phyloP scores from a whole-genome alignment of 2,113 vertebrate genomes.

The Grus americana region DNA sequence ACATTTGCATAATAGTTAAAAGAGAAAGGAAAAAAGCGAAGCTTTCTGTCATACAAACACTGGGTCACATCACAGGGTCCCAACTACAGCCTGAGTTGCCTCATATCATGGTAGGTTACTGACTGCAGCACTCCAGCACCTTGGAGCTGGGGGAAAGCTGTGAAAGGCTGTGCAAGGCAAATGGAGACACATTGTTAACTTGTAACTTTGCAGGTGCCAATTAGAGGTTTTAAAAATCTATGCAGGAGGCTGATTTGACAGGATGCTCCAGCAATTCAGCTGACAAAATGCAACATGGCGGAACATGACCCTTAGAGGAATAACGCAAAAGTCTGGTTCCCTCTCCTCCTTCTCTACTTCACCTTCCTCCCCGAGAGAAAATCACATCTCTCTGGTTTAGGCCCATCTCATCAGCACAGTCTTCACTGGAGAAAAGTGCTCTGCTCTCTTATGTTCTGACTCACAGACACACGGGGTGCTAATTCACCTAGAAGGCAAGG shows the following conservation, averaged over 20 bases:
- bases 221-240: slow-evolving; percentile 45
- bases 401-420: neutral
- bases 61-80: neutral
- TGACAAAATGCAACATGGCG: neutral
- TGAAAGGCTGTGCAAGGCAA: neutral
- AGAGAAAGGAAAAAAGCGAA: neutral
- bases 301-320: neutral
- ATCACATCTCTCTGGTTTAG: neutral
- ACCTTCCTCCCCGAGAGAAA: neutral
- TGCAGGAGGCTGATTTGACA: slow-evolving; percentile 64
- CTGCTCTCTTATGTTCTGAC: neutral
- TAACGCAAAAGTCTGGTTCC: neutral
- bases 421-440: neutral
- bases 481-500: neutral
- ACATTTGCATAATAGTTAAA: neutral
- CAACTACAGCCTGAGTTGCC: neutral
- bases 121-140: neutral
- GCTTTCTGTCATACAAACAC: accelerated
- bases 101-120: neutral
- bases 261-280: slow-evolving; percentile 38
- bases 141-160: neutral
- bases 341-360: neutral
- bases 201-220: slow-evolving; percentile 18
- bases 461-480: neutral
- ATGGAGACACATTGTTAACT: neutral